phyloP scores from a whole-genome alignment of 23 tunicate species.

The Diplosoma virens region DNA sequence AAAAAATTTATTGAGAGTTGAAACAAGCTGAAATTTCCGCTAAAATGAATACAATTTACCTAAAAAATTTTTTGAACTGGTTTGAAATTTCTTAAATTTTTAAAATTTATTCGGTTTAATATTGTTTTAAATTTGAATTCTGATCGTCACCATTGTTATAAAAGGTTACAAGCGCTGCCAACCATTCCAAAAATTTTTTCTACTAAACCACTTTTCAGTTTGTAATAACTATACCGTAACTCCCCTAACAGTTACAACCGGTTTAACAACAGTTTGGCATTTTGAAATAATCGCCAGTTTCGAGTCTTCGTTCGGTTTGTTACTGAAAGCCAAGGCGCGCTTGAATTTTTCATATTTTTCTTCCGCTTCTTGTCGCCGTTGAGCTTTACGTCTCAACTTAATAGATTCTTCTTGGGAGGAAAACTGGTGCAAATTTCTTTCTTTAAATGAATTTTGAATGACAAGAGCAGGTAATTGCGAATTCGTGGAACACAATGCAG shows the following conservation, averaged over 20 bases:
- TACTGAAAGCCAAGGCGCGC: constrained; percentile 44
- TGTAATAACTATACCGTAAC: neutral
- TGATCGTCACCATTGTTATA: no score
- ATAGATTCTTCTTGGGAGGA: neutral
- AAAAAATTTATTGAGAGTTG: no score
- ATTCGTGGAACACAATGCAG: neutral
- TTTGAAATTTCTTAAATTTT: no score
- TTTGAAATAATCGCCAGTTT: constrained; percentile 57
- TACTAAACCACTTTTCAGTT: neutral
- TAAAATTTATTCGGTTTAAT: no score
- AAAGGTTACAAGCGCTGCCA: no score
- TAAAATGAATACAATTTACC: no score
- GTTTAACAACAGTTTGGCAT: constrained; percentile 61
- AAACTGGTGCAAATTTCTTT: neutral
- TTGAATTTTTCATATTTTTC: constrained; percentile 41
- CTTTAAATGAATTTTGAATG: no score
- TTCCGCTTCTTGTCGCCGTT: constrained; percentile 44
- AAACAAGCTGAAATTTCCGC: no score
- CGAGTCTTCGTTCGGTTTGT: neutral
- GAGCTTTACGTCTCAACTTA: constrained; percentile 14
- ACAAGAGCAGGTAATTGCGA: neutral
- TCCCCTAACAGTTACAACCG: constrained; percentile 39
- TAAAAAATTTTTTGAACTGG: no score
- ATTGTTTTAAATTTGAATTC: no score
- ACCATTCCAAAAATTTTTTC: no score